Conservation (phyloP, 2,888 invertebrate species). For the Chrysolina oricalcia region DNA sequence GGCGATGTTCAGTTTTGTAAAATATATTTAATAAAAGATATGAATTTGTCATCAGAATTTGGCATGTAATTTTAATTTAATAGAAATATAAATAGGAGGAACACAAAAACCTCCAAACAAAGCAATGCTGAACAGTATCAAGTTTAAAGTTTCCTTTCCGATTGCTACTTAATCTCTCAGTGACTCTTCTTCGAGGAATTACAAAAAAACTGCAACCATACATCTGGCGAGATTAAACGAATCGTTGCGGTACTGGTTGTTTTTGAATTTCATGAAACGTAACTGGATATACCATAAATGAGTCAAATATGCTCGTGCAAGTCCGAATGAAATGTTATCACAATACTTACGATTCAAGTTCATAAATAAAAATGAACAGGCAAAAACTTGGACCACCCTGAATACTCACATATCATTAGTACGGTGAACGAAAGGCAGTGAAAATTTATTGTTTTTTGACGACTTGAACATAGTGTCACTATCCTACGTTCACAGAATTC, state of each 20-base stretch:
- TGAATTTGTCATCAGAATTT: too few relatives aligned
- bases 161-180: background rate
- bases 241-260: background rate
- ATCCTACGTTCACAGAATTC: too few relatives aligned
- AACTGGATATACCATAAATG: slow-evolving; percentile 33
- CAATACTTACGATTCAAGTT: slow-evolving; percentile 30
- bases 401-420: slow-evolving; percentile 6
- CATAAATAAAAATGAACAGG: slow-evolving; percentile 28
- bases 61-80: too few relatives aligned
- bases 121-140: background rate
- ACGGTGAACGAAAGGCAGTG: background rate
- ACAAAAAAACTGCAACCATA: slow-evolving; percentile 1
- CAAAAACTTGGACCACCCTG: slow-evolving; percentile 31
- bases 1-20: too few relatives aligned
- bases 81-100: too few relatives aligned
- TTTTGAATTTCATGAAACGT: slow-evolving; percentile 32
- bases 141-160: background rate
- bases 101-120: too few relatives aligned
- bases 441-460: too few relatives aligned
- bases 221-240: background rate
- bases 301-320: slow-evolving; percentile 21
- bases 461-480: background rate
- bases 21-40: too few relatives aligned
- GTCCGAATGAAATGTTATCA: slow-evolving; percentile 30
- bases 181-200: slow-evolving; percentile 1